A percentile compares a stretch with the other conserved stretches of the same genome.
Evolutionary conservation across 2,888 invertebrate species (phyloP).

Genomic region (Chorisops tibialis): DNA sequence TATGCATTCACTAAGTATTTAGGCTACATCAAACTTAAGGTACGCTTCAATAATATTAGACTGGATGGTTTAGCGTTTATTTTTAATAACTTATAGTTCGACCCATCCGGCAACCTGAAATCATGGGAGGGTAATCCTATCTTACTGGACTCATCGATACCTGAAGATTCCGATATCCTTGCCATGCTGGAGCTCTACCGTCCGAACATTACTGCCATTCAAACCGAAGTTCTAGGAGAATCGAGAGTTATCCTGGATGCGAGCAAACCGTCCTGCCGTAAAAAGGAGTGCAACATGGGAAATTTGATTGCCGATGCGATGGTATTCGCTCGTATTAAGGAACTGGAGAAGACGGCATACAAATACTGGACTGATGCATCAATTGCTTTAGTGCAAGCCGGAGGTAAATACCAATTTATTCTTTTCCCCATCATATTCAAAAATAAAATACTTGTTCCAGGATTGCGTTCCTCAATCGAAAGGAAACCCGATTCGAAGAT

Average conservation of each 20-base stretch:
- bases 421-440: no score
- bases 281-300: slow-evolving; percentile 78
- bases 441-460: no score
- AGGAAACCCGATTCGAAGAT: slow-evolving; percentile 57
- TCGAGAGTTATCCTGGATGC: slow-evolving; percentile 72
- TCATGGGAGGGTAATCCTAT: slow-evolving; percentile 72
- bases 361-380: slow-evolving; percentile 74
- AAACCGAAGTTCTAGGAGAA: slow-evolving; percentile 61
- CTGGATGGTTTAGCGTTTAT: no score
- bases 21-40: slow-evolving; percentile 66
- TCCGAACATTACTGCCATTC: slow-evolving; percentile 56
- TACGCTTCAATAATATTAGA: no score
- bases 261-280: slow-evolving; percentile 59
- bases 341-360: slow-evolving; percentile 41
- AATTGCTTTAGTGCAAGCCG: slow-evolving; percentile 72
- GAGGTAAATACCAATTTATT: slow-evolving; percentile 57
- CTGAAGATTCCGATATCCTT: slow-evolving; percentile 65
- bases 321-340: slow-evolving; percentile 52
- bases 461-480: slow-evolving; percentile 66
- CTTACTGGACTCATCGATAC: slow-evolving; percentile 63
- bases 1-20: slow-evolving; percentile 89
- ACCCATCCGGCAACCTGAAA: slow-evolving; percentile 67
- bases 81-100: slow-evolving; percentile 54
- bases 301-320: slow-evolving; percentile 77
- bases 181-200: slow-evolving; percentile 61